Evolutionary conservation across 2,113 vertebrate genomes (phyloP), one percentile per base, ranked within the genome.

Genomic region (Rhizomys pruinosus): DNA sequence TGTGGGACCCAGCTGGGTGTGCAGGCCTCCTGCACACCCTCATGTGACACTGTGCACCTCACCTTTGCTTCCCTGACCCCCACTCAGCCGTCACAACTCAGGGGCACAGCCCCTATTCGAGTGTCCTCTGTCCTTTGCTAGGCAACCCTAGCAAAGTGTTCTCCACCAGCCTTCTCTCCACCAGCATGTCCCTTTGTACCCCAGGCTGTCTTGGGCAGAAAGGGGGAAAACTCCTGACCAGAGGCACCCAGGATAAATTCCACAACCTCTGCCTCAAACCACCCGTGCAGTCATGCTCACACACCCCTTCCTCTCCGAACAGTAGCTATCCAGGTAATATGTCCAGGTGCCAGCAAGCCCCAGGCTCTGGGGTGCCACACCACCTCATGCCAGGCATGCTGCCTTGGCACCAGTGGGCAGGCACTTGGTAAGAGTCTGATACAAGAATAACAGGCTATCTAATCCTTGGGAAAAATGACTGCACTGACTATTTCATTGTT

Each of bases 401-500:
- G 73, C 92, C 89, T 4, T n/a, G 7, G 63, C 55, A 13, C 37
- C 37, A 7, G 25, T 52, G 34, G 71, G 91, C 13, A 87, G 71
- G 84, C 37, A 16, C 25, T 22, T 34, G 0, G 0, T 61, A 10
- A 74, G 55, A 1, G 2, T 47, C 8, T 19, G 64, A 93, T 5
- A 59, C 16, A 59, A 92, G 29, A 91, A 71, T 19, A 66, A 86
- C 11, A 32, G 59, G 39, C 0, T 23, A 6, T 22, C 2, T 10
- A 34, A 47, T 9, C 90, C 91, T 64, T 90, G 90, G 94, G 94
- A 74, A 93, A 92, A 64, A 42, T 1, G 16, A 78, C 44, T 27
- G 23, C 1, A 2, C n/a, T 15, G 79, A 80, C 79, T 52, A 20
- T 59, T 87, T 71, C 93, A 95, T 79, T 88, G 94, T 94, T 90